Evolutionary conservation across 2,888 invertebrate species (phyloP).

Genomic region (Harmothoe impar): DNA sequence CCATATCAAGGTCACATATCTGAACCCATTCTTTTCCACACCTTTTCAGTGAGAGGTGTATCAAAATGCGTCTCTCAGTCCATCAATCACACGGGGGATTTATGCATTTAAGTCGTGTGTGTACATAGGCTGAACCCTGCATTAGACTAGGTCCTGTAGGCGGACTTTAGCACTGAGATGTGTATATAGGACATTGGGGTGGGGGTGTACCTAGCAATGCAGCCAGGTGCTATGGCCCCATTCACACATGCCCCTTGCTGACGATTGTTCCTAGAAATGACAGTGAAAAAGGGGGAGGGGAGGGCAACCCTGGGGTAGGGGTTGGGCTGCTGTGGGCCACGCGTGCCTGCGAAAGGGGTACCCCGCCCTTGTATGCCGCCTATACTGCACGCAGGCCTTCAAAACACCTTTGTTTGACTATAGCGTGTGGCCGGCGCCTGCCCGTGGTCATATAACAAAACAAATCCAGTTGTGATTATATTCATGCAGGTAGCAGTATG

Average conservation of each 20-base stretch:
- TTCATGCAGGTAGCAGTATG: slow-evolving; percentile 1
- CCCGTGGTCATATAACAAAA: slow-evolving; percentile 24
- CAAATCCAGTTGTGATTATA: slow-evolving; percentile 27
- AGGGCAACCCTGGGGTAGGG: no score
- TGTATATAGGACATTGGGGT: background rate
- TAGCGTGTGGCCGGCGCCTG: background rate
- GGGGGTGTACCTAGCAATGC: background rate
- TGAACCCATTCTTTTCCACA: no score
- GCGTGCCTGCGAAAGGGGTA: background rate
- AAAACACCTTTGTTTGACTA: background rate
- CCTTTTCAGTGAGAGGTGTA: no score
- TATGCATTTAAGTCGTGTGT: background rate
- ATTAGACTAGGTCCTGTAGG: background rate
- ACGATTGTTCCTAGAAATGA: slow-evolving; percentile 58
- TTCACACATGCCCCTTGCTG: background rate
- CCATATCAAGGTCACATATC: background rate
- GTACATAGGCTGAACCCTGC: background rate
- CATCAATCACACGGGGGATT: background rate
- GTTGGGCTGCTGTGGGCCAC: background rate
- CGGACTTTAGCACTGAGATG: background rate
- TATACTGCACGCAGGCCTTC: background rate
- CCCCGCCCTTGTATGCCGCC: background rate
- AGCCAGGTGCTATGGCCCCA: slow-evolving; percentile 13
- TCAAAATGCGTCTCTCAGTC: no score
- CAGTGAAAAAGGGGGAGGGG: slow-evolving; percentile 8